phyloP scores from a whole-genome alignment of 2,113 vertebrate genomes.

The Corvus cornix region DNA sequence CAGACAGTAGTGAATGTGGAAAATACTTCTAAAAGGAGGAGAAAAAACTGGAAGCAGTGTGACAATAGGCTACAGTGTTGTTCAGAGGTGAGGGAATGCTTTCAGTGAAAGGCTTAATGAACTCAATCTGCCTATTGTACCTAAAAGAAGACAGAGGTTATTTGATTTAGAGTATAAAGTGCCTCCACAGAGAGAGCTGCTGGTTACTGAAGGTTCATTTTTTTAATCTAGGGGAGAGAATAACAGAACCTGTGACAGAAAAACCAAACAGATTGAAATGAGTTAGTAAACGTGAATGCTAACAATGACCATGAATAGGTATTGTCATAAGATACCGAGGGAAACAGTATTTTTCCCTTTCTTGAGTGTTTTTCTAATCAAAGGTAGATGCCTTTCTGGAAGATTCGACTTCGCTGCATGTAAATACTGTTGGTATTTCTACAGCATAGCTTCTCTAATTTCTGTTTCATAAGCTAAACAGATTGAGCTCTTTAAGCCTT shows the following conservation, averaged over 20 bases:
- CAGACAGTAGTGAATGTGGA: neutral
- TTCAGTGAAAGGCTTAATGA: neutral
- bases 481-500: slow-evolving; percentile 35
- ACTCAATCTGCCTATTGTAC: neutral
- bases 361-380: neutral
- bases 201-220: neutral
- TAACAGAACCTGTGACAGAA: neutral
- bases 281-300: neutral
- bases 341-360: neutral
- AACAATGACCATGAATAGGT: neutral
- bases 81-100: neutral
- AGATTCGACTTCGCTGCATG: neutral
- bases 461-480: slow-evolving; percentile 6
- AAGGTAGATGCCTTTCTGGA: neutral
- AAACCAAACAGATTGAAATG: neutral
- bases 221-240: neutral
- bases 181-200: neutral
- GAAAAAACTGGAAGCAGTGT: neutral
- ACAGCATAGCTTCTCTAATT: neutral
- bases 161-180: neutral
- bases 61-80: neutral
- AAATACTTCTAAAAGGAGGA: neutral
- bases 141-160: neutral
- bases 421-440: neutral
- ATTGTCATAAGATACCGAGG: neutral